A percentile compares a stretch with the other conserved stretches of the same genome.
Evolutionary conservation across 2,888 invertebrate genomes (phyloP).

Genomic region (Junonia oenone): DNA sequence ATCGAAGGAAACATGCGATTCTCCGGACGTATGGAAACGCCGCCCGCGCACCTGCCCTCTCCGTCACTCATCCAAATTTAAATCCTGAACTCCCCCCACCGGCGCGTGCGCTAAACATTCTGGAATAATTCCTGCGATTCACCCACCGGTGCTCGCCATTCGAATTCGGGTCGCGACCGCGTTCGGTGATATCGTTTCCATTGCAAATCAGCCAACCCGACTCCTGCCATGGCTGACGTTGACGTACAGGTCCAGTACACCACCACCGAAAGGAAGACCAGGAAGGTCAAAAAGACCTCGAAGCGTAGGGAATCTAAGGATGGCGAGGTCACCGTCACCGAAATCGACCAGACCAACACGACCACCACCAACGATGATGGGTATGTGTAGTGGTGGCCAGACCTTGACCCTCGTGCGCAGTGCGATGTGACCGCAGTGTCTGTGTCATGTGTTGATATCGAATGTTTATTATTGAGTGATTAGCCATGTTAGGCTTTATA

Average conservation of each 20-base stretch:
- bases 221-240: conserved; percentile 90
- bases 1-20: conserved; percentile 53
- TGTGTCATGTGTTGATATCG: conserved; percentile 59
- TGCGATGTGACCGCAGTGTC: conserved; percentile 51
- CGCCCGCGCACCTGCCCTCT: conserved; percentile 79
- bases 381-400: conserved; percentile 88
- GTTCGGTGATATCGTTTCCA: conserved; percentile 66
- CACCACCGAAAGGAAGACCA: conserved; percentile 93
- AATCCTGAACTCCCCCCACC: conserved; percentile 77
- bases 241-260: conserved; percentile 92
- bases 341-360: conserved; percentile 84
- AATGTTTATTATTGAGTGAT: conserved; percentile 34
- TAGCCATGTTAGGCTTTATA: conserved; percentile 12
- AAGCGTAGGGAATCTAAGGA: conserved; percentile 88
- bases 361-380: conserved; percentile 86
- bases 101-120: conserved; percentile 68
- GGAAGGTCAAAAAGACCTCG: conserved; percentile 92
- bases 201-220: conserved; percentile 45
- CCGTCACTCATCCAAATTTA: conserved; percentile 80
- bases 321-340: conserved; percentile 90
- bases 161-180: conserved; percentile 79
- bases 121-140: conserved; percentile 79
- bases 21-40: conserved; percentile 60
- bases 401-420: conserved; percentile 49
- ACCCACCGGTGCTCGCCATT: conserved; percentile 74